These are phyloP conservation scores for Lithobates sylvaticus DNA, from an alignment of 2,797 vertebrate genomes.

Conservation along the genomic window DNA sequence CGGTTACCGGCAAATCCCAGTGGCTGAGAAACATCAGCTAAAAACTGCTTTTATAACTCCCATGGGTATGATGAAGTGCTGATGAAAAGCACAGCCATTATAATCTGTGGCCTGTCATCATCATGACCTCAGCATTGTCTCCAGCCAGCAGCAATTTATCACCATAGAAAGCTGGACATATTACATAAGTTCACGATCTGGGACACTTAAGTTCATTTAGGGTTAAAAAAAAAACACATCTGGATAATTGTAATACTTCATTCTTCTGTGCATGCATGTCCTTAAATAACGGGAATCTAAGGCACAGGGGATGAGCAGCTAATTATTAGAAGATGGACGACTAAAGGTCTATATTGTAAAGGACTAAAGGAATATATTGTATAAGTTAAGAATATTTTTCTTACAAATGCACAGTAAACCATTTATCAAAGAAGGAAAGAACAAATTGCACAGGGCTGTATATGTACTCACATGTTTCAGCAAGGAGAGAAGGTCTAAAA, in stretches of 20 bases:
- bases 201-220: background rate
- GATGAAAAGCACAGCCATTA: background rate
- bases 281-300: background rate
- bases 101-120: slow-evolving; percentile 2
- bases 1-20: too few relatives aligned
- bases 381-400: too few relatives aligned
- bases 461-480: too few relatives aligned
- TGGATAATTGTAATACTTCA: background rate
- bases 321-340: background rate
- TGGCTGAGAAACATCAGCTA: too few relatives aligned
- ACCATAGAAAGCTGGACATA: slow-evolving; percentile 1
- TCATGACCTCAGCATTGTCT: slow-evolving; percentile 12
- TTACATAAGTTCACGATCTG: background rate
- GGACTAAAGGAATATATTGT: too few relatives aligned
- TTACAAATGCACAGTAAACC: too few relatives aligned
- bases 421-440: too few relatives aligned
- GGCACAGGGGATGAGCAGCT: background rate
- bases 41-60: too few relatives aligned
- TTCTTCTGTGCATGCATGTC: background rate
- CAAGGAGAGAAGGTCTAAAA: too few relatives aligned
- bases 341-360: background rate
- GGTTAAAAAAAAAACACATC: slow-evolving; percentile 16
- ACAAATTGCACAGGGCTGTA: too few relatives aligned
- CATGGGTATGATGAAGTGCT: background rate
- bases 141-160: slow-evolving; percentile 19